A percentile compares a stretch with the other conserved stretches of the same genome.
Conservation (phyloP, 2,113 vertebrate species). For the Bujurquina vittata region DNA sequence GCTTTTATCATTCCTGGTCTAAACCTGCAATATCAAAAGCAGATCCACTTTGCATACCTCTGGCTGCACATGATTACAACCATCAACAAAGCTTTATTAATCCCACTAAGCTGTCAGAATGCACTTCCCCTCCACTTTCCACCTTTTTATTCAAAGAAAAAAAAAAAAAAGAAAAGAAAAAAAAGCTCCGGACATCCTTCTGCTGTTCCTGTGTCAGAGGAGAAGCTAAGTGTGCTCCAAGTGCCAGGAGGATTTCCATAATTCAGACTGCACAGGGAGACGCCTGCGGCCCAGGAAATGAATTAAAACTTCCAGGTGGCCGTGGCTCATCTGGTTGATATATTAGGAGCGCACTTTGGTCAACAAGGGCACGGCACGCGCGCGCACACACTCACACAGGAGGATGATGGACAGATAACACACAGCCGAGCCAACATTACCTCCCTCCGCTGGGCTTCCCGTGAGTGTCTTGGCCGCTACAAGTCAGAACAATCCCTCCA, state of each 20-base stretch:
- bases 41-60: neutral
- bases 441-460: constrained; percentile 35
- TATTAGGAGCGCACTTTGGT: constrained; percentile 32
- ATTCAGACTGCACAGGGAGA: constrained; percentile 38
- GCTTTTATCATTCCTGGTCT: neutral
- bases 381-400: constrained; percentile 24
- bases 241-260: constrained; percentile 56
- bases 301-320: constrained; percentile 67
- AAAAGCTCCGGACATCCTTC: constrained; percentile 27
- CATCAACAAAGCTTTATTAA: constrained; percentile 39
- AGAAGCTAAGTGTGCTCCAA: constrained; percentile 46
- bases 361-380: constrained; percentile 20
- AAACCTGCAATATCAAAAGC: constrained; percentile 9
- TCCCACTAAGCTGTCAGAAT: constrained; percentile 59
- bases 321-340: constrained; percentile 51
- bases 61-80: constrained; percentile 24
- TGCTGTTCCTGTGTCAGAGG: constrained; percentile 52
- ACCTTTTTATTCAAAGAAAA: constrained; percentile 19
- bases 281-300: constrained; percentile 48
- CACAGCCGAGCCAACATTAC: constrained; percentile 16
- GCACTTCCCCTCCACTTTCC: constrained; percentile 49
- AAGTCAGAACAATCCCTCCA: constrained; percentile 59
- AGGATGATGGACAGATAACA: constrained; percentile 48
- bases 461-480: constrained; percentile 49
- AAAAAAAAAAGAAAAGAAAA: neutral